Base-by-base conservation (phyloP, 2,888 invertebrate genomes). In the Amphipyra berbera region DNA sequence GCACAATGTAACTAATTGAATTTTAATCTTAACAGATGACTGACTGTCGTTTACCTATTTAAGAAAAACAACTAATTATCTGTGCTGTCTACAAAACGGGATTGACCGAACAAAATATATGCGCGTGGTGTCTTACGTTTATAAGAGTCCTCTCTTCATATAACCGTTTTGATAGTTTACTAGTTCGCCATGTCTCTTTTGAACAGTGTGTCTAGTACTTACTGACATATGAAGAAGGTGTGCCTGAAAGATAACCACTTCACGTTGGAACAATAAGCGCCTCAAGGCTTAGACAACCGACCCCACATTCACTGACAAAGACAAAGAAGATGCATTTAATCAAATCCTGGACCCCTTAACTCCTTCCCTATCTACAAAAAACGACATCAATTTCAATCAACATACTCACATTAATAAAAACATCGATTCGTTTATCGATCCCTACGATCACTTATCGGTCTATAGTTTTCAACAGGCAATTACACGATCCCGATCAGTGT, bases 381-480 rank as follows among this genome's bases (percentile, higher is more conserved):
- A 12, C 44, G 1, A 30, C 61, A 55, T 70, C 37, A 62, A 70
- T 70, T 58, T 61, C 41, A 61, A 48, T 55, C 33, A 55, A 44
- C 52, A 53, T 37, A 45, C 48, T 47, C 50, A 54, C 30, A 61
- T 57, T 55, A 53, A 65, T 65, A 61, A 74, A 55, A 65, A 37
- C 48, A 58, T 61, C 45, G 46, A 37, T 48, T 52, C 54, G 12
- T 14, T 67, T 64, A 72, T 72, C 72, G 49, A 71, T 60, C 6
- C 40, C 56, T 63, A 30, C n/a, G 47, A 71, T 69, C 56, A n/a
- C 21, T 52, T 63, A 77, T 69, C 56, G 46, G n/a, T 41, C n/a
- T 46, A 38, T n/a, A 49, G 44, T 53, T 63, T 68, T 60, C 45
- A 67, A 74, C 55, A 44, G 38, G 53, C 61, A 66, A 71, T 71